Base-by-base conservation (phyloP, 2,113 vertebrate genomes). In the Prolemur simus region DNA sequence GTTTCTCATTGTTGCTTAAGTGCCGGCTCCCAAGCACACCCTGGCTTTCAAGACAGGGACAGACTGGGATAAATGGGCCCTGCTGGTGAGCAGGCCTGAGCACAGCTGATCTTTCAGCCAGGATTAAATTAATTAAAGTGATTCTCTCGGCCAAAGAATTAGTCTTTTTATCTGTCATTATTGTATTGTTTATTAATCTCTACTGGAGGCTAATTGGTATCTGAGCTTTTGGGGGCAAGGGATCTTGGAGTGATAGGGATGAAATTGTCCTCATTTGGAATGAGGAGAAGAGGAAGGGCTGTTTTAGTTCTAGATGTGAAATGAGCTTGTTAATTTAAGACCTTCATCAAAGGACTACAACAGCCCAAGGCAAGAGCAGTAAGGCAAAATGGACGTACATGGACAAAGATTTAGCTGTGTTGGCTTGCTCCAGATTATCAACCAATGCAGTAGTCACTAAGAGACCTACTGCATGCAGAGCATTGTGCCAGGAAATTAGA, bases 81-180 rank as follows among this genome's bases (percentile, higher is more conserved):
- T 98, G 95, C 98, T 98, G 98, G 99, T 98, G 98, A 99, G 98
- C 98, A 98, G 98, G 97, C 96, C 98, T 76, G 95, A 86, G 97
- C 98, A 98, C 99, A 99, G 98, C 99, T 99, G 99, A 99, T 99
- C 99, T 98, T 99, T 99, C 99, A 99, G 99, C 98, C 97, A 90
- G 99, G 99, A 99, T 99, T 99, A 99, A 99, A 99, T 99, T 99
- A 99, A 99, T 99, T 99, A 99, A 99, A 98, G 98, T 98, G 66
- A 98, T 98, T 98, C 98, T 98, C 97, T 87, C 95, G 95, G 98
- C 98, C 98, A 98, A 98, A 98, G 98, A 98, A 98, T 98, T 98
- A 96, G 96, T 98, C 98, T 98, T 98, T 99, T 98, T 98, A 98
- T 99, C 98, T 98, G 98, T 98, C 98, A 98, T 99, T 97, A 98